Conservation (phyloP, 2,797 vertebrate genomes). For the Streptopelia turtur region DNA sequence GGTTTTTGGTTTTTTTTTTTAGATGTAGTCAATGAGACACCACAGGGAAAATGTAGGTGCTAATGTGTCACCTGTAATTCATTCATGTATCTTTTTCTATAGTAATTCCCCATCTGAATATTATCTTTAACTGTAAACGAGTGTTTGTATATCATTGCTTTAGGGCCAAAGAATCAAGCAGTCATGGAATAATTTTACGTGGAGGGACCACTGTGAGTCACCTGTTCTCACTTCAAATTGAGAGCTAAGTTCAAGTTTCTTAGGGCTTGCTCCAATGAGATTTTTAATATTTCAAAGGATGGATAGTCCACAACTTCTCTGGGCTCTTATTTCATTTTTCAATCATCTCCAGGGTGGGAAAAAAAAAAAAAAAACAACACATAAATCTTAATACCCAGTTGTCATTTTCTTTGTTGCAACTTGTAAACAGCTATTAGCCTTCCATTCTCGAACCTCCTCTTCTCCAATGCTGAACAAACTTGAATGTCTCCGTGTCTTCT, state of each 20-base stretch:
- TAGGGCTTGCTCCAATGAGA: background rate
- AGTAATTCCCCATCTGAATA: background rate
- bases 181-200: background rate
- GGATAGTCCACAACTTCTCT: background rate
- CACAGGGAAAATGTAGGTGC: background rate
- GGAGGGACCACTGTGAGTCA: background rate
- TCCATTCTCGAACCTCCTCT: background rate
- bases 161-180: background rate
- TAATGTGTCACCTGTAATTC: background rate
- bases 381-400: rapidly evolving
- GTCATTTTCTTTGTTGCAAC: background rate
- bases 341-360: background rate
- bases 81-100: background rate
- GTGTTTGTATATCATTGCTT: background rate
- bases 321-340: background rate
- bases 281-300: background rate
- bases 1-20: background rate
- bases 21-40: too few species aligned
- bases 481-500: background rate
- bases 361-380: too few species aligned
- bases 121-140: background rate
- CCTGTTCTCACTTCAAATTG: background rate
- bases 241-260: background rate
- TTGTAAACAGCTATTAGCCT: background rate
- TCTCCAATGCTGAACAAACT: background rate